Percentiles rank a stretch among this genome's conserved stretches.
These are phyloP conservation scores for Synanthedon tipuliformis DNA, from an alignment of 2,888 invertebrate genomes.

Conservation along the genomic window DNA sequence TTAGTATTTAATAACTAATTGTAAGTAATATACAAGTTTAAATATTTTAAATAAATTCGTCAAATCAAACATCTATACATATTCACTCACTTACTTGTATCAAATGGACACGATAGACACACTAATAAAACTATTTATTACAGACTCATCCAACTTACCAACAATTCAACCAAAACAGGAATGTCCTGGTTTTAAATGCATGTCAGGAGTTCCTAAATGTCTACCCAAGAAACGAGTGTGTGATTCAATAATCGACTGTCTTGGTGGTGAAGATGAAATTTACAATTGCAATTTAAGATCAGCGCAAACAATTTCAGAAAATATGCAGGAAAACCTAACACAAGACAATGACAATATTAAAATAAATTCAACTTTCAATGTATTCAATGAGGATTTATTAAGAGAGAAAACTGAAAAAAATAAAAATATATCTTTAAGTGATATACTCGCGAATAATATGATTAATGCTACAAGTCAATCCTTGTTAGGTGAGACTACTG, in stretches of 20 bases:
- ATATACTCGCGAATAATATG: not conserved
- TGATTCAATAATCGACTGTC: conserved; percentile 80
- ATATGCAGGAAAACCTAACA: conserved; percentile 22
- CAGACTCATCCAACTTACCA: conserved; percentile 54
- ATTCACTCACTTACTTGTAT: not conserved
- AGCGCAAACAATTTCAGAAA: not conserved
- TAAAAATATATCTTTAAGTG: not conserved
- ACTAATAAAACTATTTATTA: not conserved
- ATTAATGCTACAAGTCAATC: not conserved
- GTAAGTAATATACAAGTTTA: not conserved
- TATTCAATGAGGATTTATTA: not conserved
- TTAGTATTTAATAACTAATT: conserved; percentile 37
- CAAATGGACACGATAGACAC: not conserved
- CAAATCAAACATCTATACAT: too few species aligned
- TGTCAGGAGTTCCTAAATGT: conserved; percentile 75
- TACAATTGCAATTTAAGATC: conserved; percentile 61
- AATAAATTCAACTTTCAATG: not conserved
- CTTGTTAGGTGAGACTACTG: not conserved
- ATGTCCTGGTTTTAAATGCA: conserved; percentile 82
- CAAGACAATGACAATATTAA: too few species aligned
- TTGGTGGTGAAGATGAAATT: conserved; percentile 84
- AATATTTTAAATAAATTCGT: not conserved
- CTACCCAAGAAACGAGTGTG: conserved; percentile 75
- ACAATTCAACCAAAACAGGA: conserved; percentile 63
- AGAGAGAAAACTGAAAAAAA: not conserved